Conservation (phyloP, 2,113 vertebrate species). For the Platanista minor region DNA sequence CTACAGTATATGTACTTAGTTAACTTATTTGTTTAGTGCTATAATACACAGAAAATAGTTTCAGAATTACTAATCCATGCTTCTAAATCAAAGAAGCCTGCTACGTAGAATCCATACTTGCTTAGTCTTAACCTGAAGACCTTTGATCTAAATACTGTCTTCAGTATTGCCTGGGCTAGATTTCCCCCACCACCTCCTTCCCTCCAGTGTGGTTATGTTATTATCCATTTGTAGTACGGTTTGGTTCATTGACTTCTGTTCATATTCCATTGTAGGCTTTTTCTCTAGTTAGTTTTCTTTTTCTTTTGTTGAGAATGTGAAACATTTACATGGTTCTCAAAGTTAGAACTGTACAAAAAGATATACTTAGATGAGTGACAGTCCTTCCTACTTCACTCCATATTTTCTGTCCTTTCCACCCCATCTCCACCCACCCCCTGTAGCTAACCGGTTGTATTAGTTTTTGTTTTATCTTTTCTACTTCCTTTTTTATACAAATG, state of each 20-base stretch:
- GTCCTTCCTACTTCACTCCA: not conserved
- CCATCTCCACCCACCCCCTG: not conserved
- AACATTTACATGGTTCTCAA: not conserved
- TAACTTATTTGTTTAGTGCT: not conserved
- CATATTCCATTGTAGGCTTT: not conserved
- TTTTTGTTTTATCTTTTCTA: not conserved
- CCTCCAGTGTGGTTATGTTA: not conserved
- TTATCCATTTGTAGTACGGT: not conserved
- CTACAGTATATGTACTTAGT: not conserved
- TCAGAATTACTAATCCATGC: not conserved
- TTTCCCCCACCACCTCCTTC: not conserved
- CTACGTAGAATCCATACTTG: not conserved
- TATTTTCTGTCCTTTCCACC: not conserved
- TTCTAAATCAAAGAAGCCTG: not conserved
- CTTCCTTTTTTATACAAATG: not conserved
- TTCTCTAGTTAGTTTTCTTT: not conserved
- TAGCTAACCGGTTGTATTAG: not conserved
- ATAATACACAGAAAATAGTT: not conserved
- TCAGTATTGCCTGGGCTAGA: not conserved
- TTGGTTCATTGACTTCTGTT: not conserved
- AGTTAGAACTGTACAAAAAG: not conserved
- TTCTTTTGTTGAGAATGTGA: not conserved
- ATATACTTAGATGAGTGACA: not conserved
- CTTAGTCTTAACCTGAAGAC: not conserved
- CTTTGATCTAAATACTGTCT: not conserved